These are phyloP conservation scores for Sminthurinus signatus DNA, from an alignment of 1,140 invertebrate species.

Conservation along the genomic window DNA sequence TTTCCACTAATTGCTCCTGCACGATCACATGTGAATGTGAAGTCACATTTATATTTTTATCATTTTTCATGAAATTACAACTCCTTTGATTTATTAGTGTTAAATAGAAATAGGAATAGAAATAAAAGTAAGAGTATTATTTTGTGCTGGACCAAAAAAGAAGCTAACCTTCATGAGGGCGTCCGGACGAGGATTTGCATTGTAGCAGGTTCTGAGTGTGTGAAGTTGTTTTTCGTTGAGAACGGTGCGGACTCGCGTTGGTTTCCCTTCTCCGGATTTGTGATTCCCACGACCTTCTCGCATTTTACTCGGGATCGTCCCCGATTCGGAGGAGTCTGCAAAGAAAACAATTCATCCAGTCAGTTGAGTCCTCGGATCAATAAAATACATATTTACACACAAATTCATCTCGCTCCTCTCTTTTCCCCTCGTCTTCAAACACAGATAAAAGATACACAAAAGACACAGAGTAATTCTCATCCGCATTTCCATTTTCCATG, in stretches of 20 bases:
- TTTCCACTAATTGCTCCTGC: constrained; percentile 99
- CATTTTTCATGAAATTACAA: no score
- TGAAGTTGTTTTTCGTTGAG: constrained; percentile 98
- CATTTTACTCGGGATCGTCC: constrained; percentile 43
- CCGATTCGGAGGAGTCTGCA: constrained; percentile 41
- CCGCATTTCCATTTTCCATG: constrained; percentile 17
- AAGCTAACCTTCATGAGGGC: constrained; percentile 99
- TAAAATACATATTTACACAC: not conserved
- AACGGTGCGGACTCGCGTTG: constrained; percentile 93
- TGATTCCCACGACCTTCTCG: constrained; percentile 54
- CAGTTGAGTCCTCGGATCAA: no score
- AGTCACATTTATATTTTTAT: no score
- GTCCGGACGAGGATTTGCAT: constrained; percentile 94
- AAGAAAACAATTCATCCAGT: constrained; percentile 15
- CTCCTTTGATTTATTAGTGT: no score
- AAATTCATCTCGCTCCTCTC: not conserved
- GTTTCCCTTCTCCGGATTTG: constrained; percentile 71
- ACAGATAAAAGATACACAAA: no score
- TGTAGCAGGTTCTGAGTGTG: constrained; percentile 87
- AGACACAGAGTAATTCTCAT: no score
- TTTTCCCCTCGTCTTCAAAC: not conserved
- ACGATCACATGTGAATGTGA: constrained; percentile 95
- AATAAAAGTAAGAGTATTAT: no score
- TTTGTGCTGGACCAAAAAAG: no score
- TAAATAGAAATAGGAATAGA: no score